A percentile compares a stretch with the other conserved stretches of the same genome.
These are phyloP conservation scores for Philypnodon macrostomus DNA, from an alignment of 2,797 vertebrate species.

Conservation along the genomic window DNA sequence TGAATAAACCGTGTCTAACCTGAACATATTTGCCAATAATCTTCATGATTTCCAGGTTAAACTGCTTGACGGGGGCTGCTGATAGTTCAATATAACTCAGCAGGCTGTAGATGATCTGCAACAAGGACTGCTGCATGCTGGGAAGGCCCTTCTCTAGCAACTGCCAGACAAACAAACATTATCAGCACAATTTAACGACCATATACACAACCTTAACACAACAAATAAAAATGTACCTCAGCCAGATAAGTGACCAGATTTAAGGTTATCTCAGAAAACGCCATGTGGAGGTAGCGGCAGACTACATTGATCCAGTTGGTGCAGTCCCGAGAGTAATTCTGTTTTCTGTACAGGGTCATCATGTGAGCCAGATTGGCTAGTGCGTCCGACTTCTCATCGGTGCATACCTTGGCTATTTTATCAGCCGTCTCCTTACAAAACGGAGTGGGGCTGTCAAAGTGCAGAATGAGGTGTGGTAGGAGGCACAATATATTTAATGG, in stretches of 20 bases:
- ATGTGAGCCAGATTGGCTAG: constrained; percentile 97
- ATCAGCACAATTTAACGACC: too few relatives aligned
- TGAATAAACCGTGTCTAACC: constrained; percentile 82
- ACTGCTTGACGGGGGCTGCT: constrained; percentile 93
- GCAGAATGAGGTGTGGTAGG: constrained; percentile 95
- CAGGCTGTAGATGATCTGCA: constrained; percentile 96
- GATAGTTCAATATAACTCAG: constrained; percentile 95
- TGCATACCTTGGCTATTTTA: constrained; percentile 93
- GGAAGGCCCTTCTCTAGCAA: constrained; percentile 93
- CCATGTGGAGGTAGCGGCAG: constrained; percentile 94
- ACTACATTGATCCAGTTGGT: constrained; percentile 99
- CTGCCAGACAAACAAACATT: constrained; percentile 59
- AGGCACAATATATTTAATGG: constrained; percentile 97
- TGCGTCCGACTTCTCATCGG: constrained; percentile 91
- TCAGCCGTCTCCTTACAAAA: constrained; percentile 99
- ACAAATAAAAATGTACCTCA: constrained; percentile 80
- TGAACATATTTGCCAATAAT: constrained; percentile 98
- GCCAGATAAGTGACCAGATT: constrained; percentile 94
- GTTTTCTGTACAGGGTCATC: constrained; percentile 98
- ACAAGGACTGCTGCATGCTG: constrained; percentile 94
- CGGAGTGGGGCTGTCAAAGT: constrained; percentile 97
- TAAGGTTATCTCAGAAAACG: constrained; percentile 92
- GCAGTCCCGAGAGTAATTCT: constrained; percentile 95
- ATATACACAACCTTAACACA: too few relatives aligned
- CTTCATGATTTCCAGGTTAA: constrained; percentile 99